phyloP scores from a whole-genome alignment of 2,888 invertebrate species.

The Argyra leucocephala region DNA sequence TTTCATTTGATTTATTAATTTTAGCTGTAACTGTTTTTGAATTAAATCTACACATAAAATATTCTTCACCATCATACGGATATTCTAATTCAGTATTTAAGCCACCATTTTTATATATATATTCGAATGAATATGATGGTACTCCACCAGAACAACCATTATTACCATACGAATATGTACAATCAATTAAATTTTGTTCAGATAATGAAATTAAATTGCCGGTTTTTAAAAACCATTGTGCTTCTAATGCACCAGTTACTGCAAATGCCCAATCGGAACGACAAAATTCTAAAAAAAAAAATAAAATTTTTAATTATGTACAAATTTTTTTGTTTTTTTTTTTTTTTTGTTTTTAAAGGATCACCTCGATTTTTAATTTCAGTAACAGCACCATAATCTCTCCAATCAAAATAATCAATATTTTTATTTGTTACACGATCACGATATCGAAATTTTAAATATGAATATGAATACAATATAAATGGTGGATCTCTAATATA shows the following conservation, averaged over 20 bases:
- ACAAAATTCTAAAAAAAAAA: neutral
- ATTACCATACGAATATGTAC: neutral
- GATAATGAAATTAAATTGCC: neutral
- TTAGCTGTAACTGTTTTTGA: neutral
- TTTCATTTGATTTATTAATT: neutral
- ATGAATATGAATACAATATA: too few species aligned
- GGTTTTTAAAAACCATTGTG: neutral
- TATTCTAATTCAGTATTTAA: neutral
- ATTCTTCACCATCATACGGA: neutral
- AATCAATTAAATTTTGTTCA: constrained; percentile 13
- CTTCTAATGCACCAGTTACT: constrained; percentile 7
- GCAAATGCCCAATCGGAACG: constrained; percentile 5
- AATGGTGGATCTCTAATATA: too few species aligned
- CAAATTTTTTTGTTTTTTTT: neutral
- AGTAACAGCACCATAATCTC: neutral
- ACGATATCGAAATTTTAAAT: too few species aligned
- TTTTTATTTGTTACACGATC: too few species aligned
- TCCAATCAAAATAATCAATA: constrained; percentile 1
- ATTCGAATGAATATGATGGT: neutral
- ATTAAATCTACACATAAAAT: neutral
- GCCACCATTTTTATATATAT: neutral
- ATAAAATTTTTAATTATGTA: neutral
- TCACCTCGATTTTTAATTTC: neutral
- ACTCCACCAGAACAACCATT: neutral
- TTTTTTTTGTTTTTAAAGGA: neutral